Conservation (phyloP, 2,888 invertebrate species). For the Ormyrus nitidulus region DNA sequence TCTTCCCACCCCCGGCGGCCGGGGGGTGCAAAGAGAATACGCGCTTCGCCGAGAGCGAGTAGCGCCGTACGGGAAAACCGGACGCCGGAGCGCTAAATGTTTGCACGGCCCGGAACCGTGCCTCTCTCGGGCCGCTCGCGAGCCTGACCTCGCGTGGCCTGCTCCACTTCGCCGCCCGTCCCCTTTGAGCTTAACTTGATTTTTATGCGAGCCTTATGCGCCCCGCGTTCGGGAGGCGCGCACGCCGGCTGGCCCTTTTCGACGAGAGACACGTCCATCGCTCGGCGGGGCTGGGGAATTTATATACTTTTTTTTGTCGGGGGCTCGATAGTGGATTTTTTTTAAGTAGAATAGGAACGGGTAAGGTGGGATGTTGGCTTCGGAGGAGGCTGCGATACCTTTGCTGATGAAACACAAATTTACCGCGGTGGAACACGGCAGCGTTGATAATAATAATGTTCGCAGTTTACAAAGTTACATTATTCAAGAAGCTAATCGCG, state of each 20-base stretch:
- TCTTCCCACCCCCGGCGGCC: too few species aligned
- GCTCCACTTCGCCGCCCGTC: not conserved
- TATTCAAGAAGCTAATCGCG: too few species aligned
- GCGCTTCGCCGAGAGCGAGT: not conserved
- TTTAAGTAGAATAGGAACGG: not conserved
- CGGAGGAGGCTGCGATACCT: too few species aligned
- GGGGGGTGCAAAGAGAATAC: too few species aligned
- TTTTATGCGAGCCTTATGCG: not conserved
- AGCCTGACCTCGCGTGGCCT: not conserved
- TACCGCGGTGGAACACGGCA: too few species aligned
- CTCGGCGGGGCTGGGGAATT: too few species aligned
- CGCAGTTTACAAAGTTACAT: too few species aligned
- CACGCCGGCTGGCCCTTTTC: too few species aligned
- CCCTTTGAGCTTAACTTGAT: not conserved
- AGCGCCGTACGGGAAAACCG: not conserved
- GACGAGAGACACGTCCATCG: not conserved
- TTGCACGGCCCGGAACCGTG: not conserved
- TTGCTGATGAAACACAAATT: too few species aligned
- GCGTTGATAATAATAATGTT: too few species aligned
- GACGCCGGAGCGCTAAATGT: constrained; percentile 23
- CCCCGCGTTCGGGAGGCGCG: not conserved
- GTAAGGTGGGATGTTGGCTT: not conserved
- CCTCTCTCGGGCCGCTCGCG: not conserved
- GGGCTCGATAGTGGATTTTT: too few species aligned
- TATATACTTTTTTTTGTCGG: too few species aligned